Evolutionary conservation across 2,113 vertebrate species (phyloP).

Genomic region (Catharus bicknelli): DNA sequence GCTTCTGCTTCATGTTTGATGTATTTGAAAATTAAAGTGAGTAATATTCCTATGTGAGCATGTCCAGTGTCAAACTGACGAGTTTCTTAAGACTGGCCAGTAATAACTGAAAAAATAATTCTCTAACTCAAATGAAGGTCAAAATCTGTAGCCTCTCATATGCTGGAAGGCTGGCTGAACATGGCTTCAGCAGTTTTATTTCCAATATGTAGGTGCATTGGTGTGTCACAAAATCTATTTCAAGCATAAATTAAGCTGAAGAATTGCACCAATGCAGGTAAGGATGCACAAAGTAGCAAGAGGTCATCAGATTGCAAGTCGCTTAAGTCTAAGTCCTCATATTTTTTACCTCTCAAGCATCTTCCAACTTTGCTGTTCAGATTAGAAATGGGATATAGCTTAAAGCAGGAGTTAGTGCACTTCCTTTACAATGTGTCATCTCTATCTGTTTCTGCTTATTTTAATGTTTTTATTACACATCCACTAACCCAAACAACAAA

Average conservation of each 20-base stretch:
- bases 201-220: neutral
- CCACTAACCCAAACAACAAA: neutral
- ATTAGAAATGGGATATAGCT: neutral
- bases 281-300: neutral
- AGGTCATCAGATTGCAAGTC: neutral
- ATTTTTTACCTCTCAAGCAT: neutral
- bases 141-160: neutral
- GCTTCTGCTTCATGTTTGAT: neutral
- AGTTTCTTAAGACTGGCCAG: neutral
- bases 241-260: neutral
- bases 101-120: neutral
- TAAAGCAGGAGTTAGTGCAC: neutral
- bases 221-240: neutral
- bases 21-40: neutral
- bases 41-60: neutral
- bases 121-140: neutral
- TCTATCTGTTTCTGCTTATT: neutral
- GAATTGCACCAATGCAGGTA: neutral
- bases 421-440: neutral
- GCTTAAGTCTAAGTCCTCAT: neutral
- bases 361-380: neutral
- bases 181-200: neutral
- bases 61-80: neutral
- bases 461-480: neutral
- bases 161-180: neutral